These are phyloP conservation scores for Sebastes vulpes DNA, from an alignment of 2,797 vertebrate genomes.

Conservation along the genomic window DNA sequence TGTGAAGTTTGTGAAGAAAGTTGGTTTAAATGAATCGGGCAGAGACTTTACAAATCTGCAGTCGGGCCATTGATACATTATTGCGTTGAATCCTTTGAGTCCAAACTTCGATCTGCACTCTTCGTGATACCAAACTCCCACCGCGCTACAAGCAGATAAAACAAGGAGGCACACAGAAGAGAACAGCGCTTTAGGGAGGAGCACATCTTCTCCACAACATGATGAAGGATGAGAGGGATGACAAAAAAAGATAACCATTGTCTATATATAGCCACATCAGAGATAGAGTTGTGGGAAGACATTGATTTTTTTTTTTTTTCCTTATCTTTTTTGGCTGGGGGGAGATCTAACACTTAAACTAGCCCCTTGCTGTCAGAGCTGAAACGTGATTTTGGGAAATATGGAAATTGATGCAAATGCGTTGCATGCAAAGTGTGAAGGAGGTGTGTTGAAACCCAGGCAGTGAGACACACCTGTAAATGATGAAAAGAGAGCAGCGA, in stretches of 20 bases:
- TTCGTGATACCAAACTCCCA: constrained; percentile 58
- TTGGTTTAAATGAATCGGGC: constrained; percentile 44
- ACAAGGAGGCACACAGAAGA: constrained; percentile 44
- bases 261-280: constrained; percentile 73
- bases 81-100: constrained; percentile 33
- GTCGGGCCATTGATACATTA: constrained; percentile 46
- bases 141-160: constrained; percentile 36
- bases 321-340: constrained; percentile 45
- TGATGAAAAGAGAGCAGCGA: constrained; percentile 18
- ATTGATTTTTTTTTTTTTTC: constrained; percentile 65
- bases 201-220: constrained; percentile 52
- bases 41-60: constrained; percentile 37
- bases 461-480: constrained; percentile 46
- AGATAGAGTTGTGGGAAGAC: constrained; percentile 62
- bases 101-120: constrained; percentile 62
- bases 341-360: constrained; percentile 54
- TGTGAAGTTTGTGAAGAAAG: constrained; percentile 47
- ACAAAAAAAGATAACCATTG: constrained; percentile 37
- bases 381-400: constrained; percentile 46
- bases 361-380: constrained; percentile 54
- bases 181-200: constrained; percentile 56
- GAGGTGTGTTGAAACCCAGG: constrained; percentile 23
- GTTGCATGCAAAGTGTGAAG: constrained; percentile 3
- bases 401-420: constrained; percentile 71
- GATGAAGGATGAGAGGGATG: constrained; percentile 61